Evolutionary conservation across 2,113 vertebrate genomes (phyloP), one percentile per base, ranked within the genome.

Genomic region (Dipodomys spectabilis): DNA sequence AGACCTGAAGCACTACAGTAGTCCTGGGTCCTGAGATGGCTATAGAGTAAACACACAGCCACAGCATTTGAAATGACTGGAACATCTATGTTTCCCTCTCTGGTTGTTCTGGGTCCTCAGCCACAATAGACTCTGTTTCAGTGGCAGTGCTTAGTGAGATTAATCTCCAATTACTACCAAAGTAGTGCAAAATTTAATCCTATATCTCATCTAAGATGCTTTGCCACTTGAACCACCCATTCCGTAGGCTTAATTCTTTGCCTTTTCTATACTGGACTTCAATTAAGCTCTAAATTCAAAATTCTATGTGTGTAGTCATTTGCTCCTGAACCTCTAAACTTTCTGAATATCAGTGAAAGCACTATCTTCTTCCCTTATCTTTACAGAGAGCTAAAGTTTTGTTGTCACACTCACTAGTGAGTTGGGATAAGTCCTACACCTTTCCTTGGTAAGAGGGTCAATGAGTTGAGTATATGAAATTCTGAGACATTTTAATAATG

Each of bases 1-100:
- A 81, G 39, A 68, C 39, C n/a, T 32, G 2, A 2, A 82, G 27
- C 7, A 45, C 19, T 6, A 15, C 13, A 15, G 30, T 35, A n/a
- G 13, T 74, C 12, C 6, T 53, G 11, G 75, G 19, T 83, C 12
- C 23, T 23, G 68, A 71, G 53, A 85, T 32, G 49, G 69, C 19
- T 53, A 1, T 1, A 20, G 27, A 0, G 0, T 19, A 27, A 2
- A 72, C 8, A 25, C 8, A 22, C 0, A n/a, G 27, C 0, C 1
- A 3, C 19, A 28, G 20, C n/a, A 7, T 32, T 6, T 62, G 20
- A 60, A 15, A 39, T 30, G 30, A 64, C 0, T 10, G 32, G 28
- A 69, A 27, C 49, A 13, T 74, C 10, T 10, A 16, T 16, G 5
- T 78, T 93, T 71, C 23, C 89, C 39, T 94, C 91, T n/a, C 45